Evolutionary conservation across 2,888 invertebrate genomes (phyloP), one percentile per base, ranked within the genome.

Genomic region (Unio delphinus): DNA sequence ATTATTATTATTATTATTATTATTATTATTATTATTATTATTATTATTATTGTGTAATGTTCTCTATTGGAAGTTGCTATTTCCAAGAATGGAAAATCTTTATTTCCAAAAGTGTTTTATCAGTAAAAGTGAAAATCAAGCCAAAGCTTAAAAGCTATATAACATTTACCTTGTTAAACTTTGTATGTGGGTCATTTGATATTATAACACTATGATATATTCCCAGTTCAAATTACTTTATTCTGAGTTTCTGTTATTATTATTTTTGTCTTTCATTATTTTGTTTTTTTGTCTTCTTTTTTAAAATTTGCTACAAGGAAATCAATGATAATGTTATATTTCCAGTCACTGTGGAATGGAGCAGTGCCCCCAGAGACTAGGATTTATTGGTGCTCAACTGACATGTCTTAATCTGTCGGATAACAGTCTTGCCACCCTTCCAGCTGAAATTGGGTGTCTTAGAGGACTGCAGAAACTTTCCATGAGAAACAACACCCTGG

Each of bases 351-450:
- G 69, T 18, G 73, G 78, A 8, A 72, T 83, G 68, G 61, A 69
- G 55, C 65, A 74, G 15, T 80, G 80, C 57, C 84, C 84, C 18
- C 70, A 76, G 55, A 71, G 84, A 56, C 75, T 84, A 20, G 82
- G 84, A 3, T 84, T 78, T 78, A 70, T 82, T 45, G 84, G 84
- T 23, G 66, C 82, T 45, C 84, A 84, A 66, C 75, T 84, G 56
- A 81, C 79, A 5, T 73, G 71, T 6, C 78, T 84, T 1, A 81
- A 83, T 64, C 74, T 84, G 61, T 76, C 83, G 20, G 68, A 78
- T 28, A 84, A 84, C 69, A 68, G 74, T 55, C 73, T 84, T 5
- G 65, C 62, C 20, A 67, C 73, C 11, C 64, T 84, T 11, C 84
- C 84, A 0, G 64, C 72, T 55, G 84, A 84, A 68, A 81, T 84